Conservation (phyloP, 2,113 vertebrate genomes). For the Paradoxurus hermaphroditus region DNA sequence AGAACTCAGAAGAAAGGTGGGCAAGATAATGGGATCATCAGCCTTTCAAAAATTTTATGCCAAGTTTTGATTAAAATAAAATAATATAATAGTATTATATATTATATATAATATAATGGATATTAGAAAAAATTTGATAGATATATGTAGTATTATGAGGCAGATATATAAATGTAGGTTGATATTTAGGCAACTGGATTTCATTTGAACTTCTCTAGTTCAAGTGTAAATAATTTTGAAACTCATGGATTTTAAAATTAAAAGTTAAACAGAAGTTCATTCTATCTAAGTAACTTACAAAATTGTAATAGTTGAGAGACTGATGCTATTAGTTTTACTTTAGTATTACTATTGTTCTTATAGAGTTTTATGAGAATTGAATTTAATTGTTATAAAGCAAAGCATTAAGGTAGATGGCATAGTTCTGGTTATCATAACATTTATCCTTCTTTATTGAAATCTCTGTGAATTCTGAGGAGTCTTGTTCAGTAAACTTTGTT, state of each 20-base stretch:
- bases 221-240: slow-evolving; percentile 45
- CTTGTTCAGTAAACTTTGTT: not conserved
- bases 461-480: not conserved
- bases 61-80: slow-evolving; percentile 8
- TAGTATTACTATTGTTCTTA: not conserved
- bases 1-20: not conserved
- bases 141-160: not conserved
- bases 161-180: not conserved
- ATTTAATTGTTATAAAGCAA: not conserved
- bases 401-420: not conserved
- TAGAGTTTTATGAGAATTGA: not conserved
- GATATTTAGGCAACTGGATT: not conserved
- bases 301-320: not conserved
- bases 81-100: not conserved
- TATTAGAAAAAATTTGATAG: not conserved
- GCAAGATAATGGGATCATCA: not conserved
- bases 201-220: not conserved
- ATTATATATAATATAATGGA: no score
- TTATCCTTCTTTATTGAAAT: not conserved
- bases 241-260: slow-evolving; percentile 2
- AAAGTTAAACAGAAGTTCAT: not conserved
- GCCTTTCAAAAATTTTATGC: not conserved
- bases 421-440: not conserved
- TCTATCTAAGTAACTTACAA: slow-evolving; percentile 9
- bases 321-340: slow-evolving; percentile 9